phyloP scores from a whole-genome alignment of 35 echinoderm and acorn worm genomes.

The Diadema setosum region DNA sequence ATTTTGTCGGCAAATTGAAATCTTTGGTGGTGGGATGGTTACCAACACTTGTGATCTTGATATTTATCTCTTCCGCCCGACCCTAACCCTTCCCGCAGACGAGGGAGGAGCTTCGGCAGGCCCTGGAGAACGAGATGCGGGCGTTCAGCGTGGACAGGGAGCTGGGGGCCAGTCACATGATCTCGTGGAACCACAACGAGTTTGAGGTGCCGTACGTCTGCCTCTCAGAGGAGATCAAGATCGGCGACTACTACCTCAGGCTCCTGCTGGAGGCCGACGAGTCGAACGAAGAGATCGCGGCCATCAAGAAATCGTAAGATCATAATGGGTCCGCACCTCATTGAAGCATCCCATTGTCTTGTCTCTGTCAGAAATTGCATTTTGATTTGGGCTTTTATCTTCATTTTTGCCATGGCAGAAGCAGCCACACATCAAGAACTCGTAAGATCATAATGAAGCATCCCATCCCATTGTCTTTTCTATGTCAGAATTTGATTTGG shows the following conservation, averaged over 20 bases:
- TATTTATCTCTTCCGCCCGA: neutral
- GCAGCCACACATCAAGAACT: no score
- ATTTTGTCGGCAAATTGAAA: no score
- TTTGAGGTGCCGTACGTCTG: slow-evolving; percentile 96
- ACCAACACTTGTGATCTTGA: neutral
- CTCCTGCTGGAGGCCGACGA: slow-evolving; percentile 93
- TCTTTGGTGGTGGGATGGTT: no score
- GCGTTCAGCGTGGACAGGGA: slow-evolving; percentile 88
- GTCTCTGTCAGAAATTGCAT: no score
- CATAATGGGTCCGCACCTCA: no score
- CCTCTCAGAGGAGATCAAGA: slow-evolving; percentile 95
- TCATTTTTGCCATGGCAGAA: no score
- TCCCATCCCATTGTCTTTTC: no score
- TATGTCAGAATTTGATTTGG: no score
- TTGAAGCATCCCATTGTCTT: no score
- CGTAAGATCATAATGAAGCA: no score
- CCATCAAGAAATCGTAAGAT: slow-evolving; percentile 97
- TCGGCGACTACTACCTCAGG: slow-evolving; percentile 96
- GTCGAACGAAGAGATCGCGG: slow-evolving; percentile 85
- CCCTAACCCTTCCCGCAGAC: slow-evolving; percentile 55
- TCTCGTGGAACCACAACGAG: slow-evolving; percentile 96
- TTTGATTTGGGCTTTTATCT: no score
- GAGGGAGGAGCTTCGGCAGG: slow-evolving; percentile 86
- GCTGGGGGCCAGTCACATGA: slow-evolving; percentile 76
- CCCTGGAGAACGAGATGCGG: slow-evolving; percentile 94